Percentiles rank a stretch among this genome's conserved stretches.
Evolutionary conservation across 2,888 invertebrate genomes (phyloP).

Genomic region (Amphipyra berbera): DNA sequence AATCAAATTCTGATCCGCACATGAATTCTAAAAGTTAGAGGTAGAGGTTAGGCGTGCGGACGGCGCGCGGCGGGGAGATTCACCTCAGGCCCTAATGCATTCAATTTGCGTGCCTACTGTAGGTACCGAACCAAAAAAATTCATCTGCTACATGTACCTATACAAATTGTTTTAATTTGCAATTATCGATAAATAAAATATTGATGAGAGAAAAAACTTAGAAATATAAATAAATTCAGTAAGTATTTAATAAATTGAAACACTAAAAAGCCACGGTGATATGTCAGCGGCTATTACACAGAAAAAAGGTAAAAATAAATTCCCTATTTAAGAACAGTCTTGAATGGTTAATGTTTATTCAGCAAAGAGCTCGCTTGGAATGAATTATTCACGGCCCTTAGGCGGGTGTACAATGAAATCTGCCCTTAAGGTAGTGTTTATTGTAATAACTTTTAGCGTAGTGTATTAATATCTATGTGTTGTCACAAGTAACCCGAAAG

Average conservation of each 20-base stretch:
- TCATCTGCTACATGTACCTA: too few relatives aligned
- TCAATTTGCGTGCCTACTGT: too few relatives aligned
- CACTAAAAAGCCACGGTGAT: background rate
- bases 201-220: too few relatives aligned
- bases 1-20: too few relatives aligned
- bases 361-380: slow-evolving; percentile 66
- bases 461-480: background rate
- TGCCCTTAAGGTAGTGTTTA: slow-evolving; percentile 63
- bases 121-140: too few relatives aligned
- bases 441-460: slow-evolving; percentile 45
- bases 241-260: background rate
- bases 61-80: too few relatives aligned
- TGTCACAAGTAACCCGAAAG: too few relatives aligned
- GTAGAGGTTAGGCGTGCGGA: too few relatives aligned
- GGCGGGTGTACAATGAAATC: slow-evolving; percentile 71
- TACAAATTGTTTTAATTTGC: too few relatives aligned
- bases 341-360: slow-evolving; percentile 72
- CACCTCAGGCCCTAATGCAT: too few relatives aligned
- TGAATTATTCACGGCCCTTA: slow-evolving; percentile 73
- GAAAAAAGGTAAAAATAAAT: slow-evolving; percentile 57
- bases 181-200: too few relatives aligned
- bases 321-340: slow-evolving; percentile 53
- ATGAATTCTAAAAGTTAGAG: too few relatives aligned
- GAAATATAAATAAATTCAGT: background rate
- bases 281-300: slow-evolving; percentile 12